phyloP scores from a whole-genome alignment of 2,888 invertebrate genomes.

The Sphecodes monilicornis region DNA sequence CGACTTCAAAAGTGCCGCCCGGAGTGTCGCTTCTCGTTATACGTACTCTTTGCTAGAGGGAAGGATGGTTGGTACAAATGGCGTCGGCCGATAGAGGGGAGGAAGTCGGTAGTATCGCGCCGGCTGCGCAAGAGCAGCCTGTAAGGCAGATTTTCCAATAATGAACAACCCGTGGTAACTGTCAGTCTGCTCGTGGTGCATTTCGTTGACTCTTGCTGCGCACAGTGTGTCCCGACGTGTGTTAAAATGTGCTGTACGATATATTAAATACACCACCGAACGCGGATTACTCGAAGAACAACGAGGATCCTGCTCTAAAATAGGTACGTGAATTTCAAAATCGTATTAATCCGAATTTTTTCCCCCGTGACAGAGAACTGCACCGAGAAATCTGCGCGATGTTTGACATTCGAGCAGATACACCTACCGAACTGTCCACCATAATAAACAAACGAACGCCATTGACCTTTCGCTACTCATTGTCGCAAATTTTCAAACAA shows the following conservation, averaged over 20 bases:
- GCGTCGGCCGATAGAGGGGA: constrained; percentile 70
- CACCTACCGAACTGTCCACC: constrained; percentile 65
- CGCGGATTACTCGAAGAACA: constrained; percentile 71
- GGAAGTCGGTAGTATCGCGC: constrained; percentile 74
- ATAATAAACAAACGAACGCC: constrained; percentile 76
- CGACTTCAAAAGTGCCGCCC: neutral
- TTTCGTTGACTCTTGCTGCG: constrained; percentile 70
- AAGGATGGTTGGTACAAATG: constrained; percentile 66
- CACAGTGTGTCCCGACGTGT: constrained; percentile 68
- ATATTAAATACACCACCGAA: constrained; percentile 50
- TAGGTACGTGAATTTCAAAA: constrained; percentile 48
- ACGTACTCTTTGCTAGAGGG: constrained; percentile 30
- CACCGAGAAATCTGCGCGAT: constrained; percentile 42
- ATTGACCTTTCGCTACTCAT: constrained; percentile 65
- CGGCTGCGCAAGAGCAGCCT: constrained; percentile 79
- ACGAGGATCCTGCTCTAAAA: constrained; percentile 33
- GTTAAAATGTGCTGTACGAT: constrained; percentile 68
- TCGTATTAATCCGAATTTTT: constrained; percentile 39
- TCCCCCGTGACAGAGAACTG: constrained; percentile 24
- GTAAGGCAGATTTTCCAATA: constrained; percentile 72
- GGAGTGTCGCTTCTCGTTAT: neutral
- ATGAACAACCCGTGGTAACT: constrained; percentile 75
- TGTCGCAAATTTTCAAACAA: constrained; percentile 42
- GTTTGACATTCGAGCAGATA: constrained; percentile 62
- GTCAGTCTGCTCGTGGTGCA: constrained; percentile 73